Conservation (phyloP, 2,797 vertebrate genomes). For the Emys orbicularis region DNA sequence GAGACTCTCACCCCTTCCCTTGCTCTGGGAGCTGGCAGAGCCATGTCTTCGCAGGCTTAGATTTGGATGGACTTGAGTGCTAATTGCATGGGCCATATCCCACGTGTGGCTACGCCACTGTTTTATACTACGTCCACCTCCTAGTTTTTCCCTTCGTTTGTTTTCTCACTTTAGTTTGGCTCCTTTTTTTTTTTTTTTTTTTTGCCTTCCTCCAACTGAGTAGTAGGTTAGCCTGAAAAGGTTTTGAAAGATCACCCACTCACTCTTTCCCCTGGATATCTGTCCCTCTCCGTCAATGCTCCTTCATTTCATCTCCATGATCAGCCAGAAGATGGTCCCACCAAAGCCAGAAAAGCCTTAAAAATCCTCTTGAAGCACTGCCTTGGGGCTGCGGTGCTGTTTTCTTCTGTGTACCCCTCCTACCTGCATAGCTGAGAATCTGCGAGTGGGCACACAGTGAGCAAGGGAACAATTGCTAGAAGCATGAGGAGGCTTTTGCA, state of each 20-base stretch:
- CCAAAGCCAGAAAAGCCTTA: not conserved
- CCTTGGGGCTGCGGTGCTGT: not conserved
- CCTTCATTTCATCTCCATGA: fast-evolving
- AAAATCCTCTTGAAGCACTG: not conserved
- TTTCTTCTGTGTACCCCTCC: not conserved
- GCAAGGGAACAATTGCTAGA: not conserved
- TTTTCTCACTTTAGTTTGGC: too few species aligned
- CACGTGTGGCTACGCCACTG: too few species aligned
- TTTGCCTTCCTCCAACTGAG: too few species aligned
- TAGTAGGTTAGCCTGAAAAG: too few species aligned
- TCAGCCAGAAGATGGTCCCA: fast-evolving
- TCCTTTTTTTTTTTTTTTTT: too few species aligned
- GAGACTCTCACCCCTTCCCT: too few species aligned
- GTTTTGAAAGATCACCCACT: not conserved
- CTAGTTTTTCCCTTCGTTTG: too few species aligned
- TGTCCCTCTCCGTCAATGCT: not conserved
- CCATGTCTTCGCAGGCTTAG: too few species aligned
- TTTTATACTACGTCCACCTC: too few species aligned
- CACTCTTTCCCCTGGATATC: fast-evolving
- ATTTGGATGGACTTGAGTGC: too few species aligned
- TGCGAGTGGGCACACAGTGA: not conserved
- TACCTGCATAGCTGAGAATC: not conserved
- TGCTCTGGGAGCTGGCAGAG: too few species aligned
- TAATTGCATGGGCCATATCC: too few species aligned
- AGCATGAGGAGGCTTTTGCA: not conserved